phyloP scores from a whole-genome alignment of 2,797 vertebrate genomes.

The Poeciliopsis turneri region DNA sequence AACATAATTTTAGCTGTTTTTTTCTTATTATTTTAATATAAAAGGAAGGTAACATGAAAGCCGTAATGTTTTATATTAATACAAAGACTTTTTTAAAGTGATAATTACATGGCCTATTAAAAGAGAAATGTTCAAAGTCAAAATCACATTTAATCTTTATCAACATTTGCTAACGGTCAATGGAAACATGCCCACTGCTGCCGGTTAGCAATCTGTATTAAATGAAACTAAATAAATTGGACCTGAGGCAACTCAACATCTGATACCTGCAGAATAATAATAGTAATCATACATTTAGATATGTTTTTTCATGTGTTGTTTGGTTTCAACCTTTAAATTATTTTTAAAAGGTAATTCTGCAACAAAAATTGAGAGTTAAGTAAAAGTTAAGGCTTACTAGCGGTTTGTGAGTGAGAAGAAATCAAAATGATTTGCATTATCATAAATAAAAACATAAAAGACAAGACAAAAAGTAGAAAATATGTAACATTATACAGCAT shows the following conservation, averaged over 20 bases:
- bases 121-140: neutral
- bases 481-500: neutral
- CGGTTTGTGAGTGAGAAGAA: neutral
- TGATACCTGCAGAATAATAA: neutral
- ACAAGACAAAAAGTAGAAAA: neutral
- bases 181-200: neutral
- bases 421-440: neutral
- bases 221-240: neutral
- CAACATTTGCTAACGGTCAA: neutral
- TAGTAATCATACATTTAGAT: neutral
- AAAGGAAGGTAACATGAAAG: neutral
- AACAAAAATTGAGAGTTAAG: neutral
- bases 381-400: neutral
- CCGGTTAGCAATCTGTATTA: neutral
- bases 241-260: neutral
- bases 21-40: neutral
- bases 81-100: neutral
- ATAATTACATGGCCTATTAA: neutral
- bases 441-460: neutral
- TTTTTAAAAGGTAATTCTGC: neutral
- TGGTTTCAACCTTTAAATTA: neutral
- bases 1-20: too few relatives aligned
- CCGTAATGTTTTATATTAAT: neutral
- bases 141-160: neutral
- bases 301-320: neutral